phyloP scores from a whole-genome alignment of 2,888 invertebrate genomes.

The Clivina fossor region DNA sequence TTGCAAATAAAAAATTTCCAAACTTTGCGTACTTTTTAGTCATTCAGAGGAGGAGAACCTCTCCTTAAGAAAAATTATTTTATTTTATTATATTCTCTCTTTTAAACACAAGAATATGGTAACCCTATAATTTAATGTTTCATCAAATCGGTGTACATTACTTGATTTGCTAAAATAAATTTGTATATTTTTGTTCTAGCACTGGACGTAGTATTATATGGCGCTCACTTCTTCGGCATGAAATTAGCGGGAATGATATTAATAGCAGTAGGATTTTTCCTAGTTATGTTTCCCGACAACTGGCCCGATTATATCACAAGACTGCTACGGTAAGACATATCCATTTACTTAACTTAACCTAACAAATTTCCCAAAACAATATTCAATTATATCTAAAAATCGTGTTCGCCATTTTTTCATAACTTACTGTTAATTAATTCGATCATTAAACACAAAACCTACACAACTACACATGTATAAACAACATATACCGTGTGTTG shows the following conservation, averaged over 20 bases:
- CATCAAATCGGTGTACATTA: neutral
- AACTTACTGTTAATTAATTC: neutral
- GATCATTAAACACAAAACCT: neutral
- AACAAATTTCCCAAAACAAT: no score
- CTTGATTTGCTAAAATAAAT: conserved; percentile 23
- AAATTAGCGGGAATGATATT: conserved; percentile 91
- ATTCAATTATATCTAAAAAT: no score
- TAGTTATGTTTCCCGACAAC: conserved; percentile 94
- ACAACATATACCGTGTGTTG: neutral
- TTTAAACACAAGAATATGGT: no score
- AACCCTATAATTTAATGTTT: no score
- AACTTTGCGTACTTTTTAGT: no score
- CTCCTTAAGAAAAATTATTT: no score
- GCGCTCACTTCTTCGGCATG: conserved; percentile 89
- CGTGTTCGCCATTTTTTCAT: neutral
- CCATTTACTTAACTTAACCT: neutral
- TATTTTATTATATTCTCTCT: conserved; percentile 3
- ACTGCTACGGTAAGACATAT: conserved; percentile 79
- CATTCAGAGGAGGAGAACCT: no score
- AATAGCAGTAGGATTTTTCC: conserved; percentile 86
- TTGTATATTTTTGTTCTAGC: conserved; percentile 58
- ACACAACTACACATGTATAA: neutral
- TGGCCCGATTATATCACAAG: conserved; percentile 95
- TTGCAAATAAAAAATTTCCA: no score
- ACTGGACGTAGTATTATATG: conserved; percentile 82